These are phyloP conservation scores for Drosophila burlai DNA, from an alignment of 1,140 invertebrate genomes.

Conservation along the genomic window DNA sequence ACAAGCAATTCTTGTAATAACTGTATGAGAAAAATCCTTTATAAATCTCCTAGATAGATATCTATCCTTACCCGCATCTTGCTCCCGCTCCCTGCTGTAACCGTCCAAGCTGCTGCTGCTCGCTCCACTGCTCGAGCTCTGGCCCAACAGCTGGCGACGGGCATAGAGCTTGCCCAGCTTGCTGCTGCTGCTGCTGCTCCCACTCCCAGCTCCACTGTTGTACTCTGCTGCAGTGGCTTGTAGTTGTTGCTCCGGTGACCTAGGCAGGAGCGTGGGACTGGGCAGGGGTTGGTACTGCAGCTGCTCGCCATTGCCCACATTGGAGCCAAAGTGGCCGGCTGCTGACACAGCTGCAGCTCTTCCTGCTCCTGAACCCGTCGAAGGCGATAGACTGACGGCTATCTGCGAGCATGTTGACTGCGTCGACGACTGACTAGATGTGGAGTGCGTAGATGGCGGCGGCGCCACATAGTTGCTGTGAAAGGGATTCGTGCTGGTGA, in stretches of 20 bases:
- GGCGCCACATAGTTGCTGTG: conserved; percentile 77
- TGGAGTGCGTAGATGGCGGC: conserved; percentile 75
- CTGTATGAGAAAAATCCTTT: not conserved
- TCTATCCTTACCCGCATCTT: conserved; percentile 57
- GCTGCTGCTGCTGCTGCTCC: conserved; percentile 20
- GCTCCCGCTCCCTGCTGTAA: conserved; percentile 39
- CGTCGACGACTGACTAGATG: conserved; percentile 83
- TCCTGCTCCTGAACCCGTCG: not conserved
- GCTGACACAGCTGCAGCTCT: conserved; percentile 15
- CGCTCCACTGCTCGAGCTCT: conserved; percentile 48
- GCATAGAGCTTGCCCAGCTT: conserved; percentile 78
- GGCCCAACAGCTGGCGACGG: conserved; percentile 64
- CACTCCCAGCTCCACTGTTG: conserved; percentile 2
- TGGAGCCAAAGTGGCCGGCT: conserved; percentile 62
- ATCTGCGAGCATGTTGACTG: conserved; percentile 81
- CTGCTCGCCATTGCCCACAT: conserved; percentile 40
- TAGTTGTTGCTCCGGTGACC: conserved; percentile 29
- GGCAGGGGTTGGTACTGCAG: conserved; percentile 78
- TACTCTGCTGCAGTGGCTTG: conserved; percentile 14
- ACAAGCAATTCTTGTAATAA: not conserved
- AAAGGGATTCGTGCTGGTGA: conserved; percentile 75
- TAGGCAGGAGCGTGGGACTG: conserved; percentile 26
- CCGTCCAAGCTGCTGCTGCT: conserved; percentile 56
- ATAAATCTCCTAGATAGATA: not conserved
- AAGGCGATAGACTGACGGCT: conserved; percentile 32